phyloP scores from a whole-genome alignment of 2,113 vertebrate genomes.

The Colinus virginianus region DNA sequence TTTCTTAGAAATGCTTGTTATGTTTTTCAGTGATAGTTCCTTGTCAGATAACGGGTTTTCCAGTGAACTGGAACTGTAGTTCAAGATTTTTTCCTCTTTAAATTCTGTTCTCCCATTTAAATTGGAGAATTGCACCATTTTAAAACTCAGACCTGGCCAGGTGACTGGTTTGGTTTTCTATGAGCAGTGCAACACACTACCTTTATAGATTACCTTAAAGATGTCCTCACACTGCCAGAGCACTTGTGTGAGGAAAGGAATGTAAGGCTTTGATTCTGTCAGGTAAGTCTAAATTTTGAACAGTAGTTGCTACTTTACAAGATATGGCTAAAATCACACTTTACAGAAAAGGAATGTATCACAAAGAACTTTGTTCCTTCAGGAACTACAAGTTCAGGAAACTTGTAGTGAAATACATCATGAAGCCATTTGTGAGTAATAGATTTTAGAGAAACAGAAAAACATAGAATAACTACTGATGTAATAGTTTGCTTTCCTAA shows the following conservation, averaged over 20 bases:
- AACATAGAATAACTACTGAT: not conserved
- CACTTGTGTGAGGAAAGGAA: not conserved
- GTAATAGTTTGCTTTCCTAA: slow-evolving; percentile 10
- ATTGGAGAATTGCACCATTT: not conserved
- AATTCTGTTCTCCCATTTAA: not conserved
- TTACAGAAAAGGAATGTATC: not conserved
- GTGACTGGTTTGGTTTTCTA: not conserved
- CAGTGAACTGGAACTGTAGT: not conserved
- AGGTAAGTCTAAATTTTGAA: not conserved
- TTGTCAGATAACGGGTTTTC: not conserved
- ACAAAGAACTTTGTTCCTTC: not conserved
- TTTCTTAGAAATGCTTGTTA: slow-evolving; percentile 11
- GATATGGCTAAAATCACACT: not conserved
- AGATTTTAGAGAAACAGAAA: slow-evolving; percentile 4
- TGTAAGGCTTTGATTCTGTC: not conserved
- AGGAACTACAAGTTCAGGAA: not conserved
- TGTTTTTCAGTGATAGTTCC: not conserved
- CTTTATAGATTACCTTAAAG: not conserved
- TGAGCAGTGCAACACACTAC: not conserved
- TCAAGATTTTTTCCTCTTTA: not conserved
- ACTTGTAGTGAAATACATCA: not conserved
- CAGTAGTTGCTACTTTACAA: not conserved
- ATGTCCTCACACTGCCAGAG: not conserved
- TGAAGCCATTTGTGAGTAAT: not conserved
- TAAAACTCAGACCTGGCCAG: not conserved